Evolutionary conservation across 2,113 vertebrate species (phyloP).

Genomic region (Stigmatopora argus): DNA sequence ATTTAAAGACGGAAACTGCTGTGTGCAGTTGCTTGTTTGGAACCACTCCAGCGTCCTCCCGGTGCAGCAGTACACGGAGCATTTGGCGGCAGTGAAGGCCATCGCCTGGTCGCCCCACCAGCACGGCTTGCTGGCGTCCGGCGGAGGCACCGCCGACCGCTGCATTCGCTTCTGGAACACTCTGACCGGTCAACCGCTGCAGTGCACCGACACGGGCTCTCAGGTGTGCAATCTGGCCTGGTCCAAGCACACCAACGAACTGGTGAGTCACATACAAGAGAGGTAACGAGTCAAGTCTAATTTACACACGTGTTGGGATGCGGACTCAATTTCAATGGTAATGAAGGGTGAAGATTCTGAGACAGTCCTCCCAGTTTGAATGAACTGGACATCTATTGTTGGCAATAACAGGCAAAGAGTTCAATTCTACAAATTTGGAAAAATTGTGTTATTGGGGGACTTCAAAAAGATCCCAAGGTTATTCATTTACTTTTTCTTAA

Average conservation of each 20-base stretch:
- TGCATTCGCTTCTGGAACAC: constrained; percentile 99
- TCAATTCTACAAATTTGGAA: no score
- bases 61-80: constrained; percentile 95
- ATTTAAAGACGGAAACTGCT: not conserved
- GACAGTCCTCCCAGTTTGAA: no score
- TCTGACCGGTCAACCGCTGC: constrained; percentile 88
- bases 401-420: no score
- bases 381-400: no score
- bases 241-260: constrained; percentile 97
- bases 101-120: constrained; percentile 98
- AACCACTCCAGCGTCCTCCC: constrained; percentile 93
- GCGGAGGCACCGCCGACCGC: constrained; percentile 91
- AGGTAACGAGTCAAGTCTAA: no score
- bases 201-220: constrained; percentile 94
- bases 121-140: constrained; percentile 89
- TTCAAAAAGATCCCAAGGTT: no score
- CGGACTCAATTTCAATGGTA: no score
- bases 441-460: no score
- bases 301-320: no score
- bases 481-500: no score
- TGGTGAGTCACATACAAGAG: constrained; percentile 70
- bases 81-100: constrained; percentile 94
- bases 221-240: constrained; percentile 99
- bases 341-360: no score
- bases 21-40: constrained; percentile 87